Percentiles rank a stretch among this genome's conserved stretches.
Conservation (phyloP, 2,113 vertebrate genomes). For the Mus musculus region DNA sequence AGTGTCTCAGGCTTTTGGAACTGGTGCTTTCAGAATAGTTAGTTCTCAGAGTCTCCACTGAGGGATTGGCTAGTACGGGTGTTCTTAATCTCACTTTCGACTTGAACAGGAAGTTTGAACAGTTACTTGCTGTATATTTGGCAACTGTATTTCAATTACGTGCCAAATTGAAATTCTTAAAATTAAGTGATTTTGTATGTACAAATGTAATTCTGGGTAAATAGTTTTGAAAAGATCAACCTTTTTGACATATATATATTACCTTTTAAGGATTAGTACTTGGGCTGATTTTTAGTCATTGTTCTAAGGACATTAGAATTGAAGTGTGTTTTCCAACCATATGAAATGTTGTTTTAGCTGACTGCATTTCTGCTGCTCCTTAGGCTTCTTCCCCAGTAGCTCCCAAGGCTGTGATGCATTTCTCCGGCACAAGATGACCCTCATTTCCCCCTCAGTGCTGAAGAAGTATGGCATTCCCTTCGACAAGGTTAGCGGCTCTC, state of each 20-base stretch:
- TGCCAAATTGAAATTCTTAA: not conserved
- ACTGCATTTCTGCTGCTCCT: not conserved
- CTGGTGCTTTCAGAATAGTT: not conserved
- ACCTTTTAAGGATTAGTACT: conserved; percentile 47
- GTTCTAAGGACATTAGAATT: not conserved
- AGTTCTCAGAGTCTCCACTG: not conserved
- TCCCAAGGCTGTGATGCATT: conserved; percentile 97
- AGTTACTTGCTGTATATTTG: not conserved
- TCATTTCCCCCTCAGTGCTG: conserved; percentile 96
- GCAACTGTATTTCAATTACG: not conserved
- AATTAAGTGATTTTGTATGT: conserved; percentile 25
- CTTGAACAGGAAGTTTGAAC: not conserved
- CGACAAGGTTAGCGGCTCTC: conserved; percentile 91
- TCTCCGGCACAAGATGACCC: conserved; percentile 98
- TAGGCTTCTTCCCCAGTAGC: conserved; percentile 97
- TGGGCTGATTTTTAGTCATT: not conserved
- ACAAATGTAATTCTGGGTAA: not conserved
- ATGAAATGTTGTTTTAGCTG: conserved; percentile 16
- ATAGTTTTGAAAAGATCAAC: conserved; percentile 13
- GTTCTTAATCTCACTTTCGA: not conserved
- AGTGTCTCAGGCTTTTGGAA: not conserved
- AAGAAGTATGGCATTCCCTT: conserved; percentile 99
- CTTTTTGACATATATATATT: not conserved
- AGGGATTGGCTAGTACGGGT: not conserved
- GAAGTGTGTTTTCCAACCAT: not conserved